Percentiles rank a stretch among this genome's conserved stretches.
These are phyloP conservation scores for Myotis planiceps DNA, from an alignment of 2,797 vertebrate species.

Conservation along the genomic window DNA sequence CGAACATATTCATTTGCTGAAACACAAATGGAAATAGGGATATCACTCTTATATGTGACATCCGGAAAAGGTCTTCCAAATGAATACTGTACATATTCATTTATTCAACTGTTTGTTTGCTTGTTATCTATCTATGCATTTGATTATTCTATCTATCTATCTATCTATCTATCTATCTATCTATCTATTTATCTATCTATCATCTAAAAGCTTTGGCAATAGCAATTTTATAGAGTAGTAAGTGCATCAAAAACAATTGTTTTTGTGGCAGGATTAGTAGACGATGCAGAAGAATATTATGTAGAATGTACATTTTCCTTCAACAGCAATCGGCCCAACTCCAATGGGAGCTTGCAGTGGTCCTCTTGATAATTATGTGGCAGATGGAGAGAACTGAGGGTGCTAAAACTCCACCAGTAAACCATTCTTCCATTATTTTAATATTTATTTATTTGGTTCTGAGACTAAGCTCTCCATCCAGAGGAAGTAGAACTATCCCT, in stretches of 20 bases:
- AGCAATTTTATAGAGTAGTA: neutral
- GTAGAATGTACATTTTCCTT: neutral
- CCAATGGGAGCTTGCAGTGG: neutral
- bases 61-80: neutral
- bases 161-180: neutral
- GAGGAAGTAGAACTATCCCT: neutral
- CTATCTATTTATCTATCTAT: neutral
- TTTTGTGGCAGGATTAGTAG: neutral
- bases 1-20: neutral
- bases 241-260: neutral
- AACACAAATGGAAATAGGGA: neutral
- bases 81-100: neutral
- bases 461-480: neutral
- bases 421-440: constrained; percentile 76
- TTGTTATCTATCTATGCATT: neutral
- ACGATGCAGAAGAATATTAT: neutral
- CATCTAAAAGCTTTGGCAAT: neutral
- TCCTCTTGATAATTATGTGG: neutral
- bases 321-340: neutral
- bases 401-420: neutral
- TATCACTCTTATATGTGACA: neutral
- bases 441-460: neutral
- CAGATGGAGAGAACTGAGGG: neutral
- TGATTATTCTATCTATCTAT: neutral
- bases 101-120: neutral